Base-by-base conservation (phyloP, 2,888 invertebrate genomes). In the Monopis laevigella region DNA sequence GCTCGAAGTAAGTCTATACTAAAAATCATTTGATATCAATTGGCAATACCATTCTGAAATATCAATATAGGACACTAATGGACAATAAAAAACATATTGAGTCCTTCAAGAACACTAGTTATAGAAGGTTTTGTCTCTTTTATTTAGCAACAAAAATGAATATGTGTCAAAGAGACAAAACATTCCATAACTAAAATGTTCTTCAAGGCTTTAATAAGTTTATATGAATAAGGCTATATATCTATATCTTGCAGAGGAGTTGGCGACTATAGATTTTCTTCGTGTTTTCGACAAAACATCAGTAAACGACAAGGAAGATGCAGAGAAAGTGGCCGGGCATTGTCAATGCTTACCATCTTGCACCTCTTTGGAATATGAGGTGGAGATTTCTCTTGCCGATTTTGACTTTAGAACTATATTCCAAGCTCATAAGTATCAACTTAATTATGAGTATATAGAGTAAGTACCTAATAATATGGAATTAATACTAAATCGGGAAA, bases 331-430 rank as follows among this genome's bases (percentile, higher is more conserved):
- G 1, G 70, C 74, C 0, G 44, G 59, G 1, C 46, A 51, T 6
- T 87, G 87, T 55, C 69, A 80, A 44, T 87, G 88, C 52, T 60
- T 87, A n/a, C 86, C 86, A 38, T 74, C 88, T 0, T 89, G 89
- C 57, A 88, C 87, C 0, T 87, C 88, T 1, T 82, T 89, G 29
- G 84, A 84, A 12, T 90, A 89, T 52, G 87, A 88, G 50, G 87
- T 88, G 0, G 89, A 89, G 58, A 87, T 86, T 0, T 89, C 89
- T 0, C 89, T 89, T 53, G 88, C 88, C 0, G 84, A 86, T 50
- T 88, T 84, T 48, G 83, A 87, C 49, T 87, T 85, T 82, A 68
- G 71, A 29, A 83, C 84, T 5, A 65, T 87, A 24, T 85, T 82
- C 51, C 66, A 66, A 49, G 85, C 85, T 1, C 84, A 66, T 46